Conservation (phyloP, 2,113 vertebrate species). For the Alces alces region DNA sequence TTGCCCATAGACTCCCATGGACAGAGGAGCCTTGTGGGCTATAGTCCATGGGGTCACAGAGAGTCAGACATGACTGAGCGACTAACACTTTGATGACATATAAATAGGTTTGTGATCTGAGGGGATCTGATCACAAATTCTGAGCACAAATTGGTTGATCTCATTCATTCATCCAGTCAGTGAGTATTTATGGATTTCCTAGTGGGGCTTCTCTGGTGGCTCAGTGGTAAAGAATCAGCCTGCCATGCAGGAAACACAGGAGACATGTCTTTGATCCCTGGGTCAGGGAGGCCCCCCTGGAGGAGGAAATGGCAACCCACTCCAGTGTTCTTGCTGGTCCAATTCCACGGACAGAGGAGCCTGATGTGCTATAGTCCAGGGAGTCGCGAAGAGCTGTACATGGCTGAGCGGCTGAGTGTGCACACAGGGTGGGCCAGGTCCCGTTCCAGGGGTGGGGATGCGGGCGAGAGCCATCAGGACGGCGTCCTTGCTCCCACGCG, state of each 20-base stretch:
- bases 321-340: not conserved
- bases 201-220: not conserved
- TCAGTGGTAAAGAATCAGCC: not conserved
- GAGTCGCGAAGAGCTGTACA: not conserved
- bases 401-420: rapidly evolving
- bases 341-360: not conserved
- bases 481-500: not conserved
- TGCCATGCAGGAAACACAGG: not conserved
- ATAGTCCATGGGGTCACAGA: not conserved
- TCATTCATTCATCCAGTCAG: not conserved
- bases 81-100: not conserved
- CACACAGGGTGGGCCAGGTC: not conserved
- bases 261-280: not conserved
- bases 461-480: not conserved
- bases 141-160: not conserved
- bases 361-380: not conserved
- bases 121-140: rapidly evolving
- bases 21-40: not conserved
- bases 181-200: not conserved
- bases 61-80: not conserved
- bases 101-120: not conserved
- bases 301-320: not conserved
- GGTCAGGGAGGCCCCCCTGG: not conserved
- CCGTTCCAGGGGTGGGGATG: not conserved
- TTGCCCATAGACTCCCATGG: not conserved